Evolutionary conservation across 37 sponge, comb jelly and placozoan genomes (phyloP).

Genomic region (Diacarnus erythraeanus): DNA sequence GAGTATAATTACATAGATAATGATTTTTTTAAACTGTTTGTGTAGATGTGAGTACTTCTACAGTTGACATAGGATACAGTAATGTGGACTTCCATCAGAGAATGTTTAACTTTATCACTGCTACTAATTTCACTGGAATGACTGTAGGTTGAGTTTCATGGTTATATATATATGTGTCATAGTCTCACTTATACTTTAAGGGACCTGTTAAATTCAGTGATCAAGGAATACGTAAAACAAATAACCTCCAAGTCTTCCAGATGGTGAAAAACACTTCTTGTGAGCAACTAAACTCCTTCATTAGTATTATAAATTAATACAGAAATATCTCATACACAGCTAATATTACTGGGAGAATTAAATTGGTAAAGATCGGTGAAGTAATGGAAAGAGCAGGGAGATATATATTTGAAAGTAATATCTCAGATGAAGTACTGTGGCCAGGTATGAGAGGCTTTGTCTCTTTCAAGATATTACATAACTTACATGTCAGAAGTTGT

Average conservation of each 20-base stretch:
- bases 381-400: not conserved
- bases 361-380: not conserved
- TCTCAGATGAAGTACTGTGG: not conserved
- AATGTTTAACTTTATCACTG: not conserved
- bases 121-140: slow-evolving; percentile 4
- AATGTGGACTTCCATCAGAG: slow-evolving; percentile 1
- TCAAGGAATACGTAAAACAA: not conserved
- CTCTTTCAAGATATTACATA: no score
- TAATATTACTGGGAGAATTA: not conserved
- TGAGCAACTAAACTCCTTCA: no score
- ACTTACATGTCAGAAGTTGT: no score
- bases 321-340: not conserved
- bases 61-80: not conserved
- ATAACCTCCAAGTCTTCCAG: not conserved
- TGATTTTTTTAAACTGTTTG: not conserved
- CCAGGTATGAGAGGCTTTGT: not conserved
- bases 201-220: not conserved
- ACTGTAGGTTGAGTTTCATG: not conserved
- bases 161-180: not conserved
- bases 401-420: not conserved
- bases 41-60: not conserved
- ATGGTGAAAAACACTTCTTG: no score
- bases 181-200: not conserved
- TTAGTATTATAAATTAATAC: no score
- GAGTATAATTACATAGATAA: not conserved